Evolutionary conservation across 2,113 vertebrate genomes (phyloP).

Genomic region (Ptilonorhynchus violaceus): DNA sequence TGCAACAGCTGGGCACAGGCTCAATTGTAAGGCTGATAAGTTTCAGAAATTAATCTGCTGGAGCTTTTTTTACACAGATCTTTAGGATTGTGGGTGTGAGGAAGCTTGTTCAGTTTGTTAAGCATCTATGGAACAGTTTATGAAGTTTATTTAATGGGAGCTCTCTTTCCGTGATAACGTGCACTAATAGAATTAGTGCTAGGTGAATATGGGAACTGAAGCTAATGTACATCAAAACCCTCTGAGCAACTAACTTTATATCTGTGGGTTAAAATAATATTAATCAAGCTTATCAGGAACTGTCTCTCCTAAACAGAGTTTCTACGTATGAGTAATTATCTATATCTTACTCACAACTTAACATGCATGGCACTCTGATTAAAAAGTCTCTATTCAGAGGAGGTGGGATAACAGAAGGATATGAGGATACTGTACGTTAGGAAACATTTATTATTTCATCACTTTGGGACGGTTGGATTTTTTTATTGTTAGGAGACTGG

Average conservation of each 20-base stretch:
- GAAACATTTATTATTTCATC: background rate
- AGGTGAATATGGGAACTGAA: background rate
- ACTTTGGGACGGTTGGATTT: background rate
- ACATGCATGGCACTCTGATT: background rate
- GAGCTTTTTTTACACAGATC: background rate
- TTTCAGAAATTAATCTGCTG: background rate
- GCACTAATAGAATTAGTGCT: background rate
- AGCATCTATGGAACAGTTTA: background rate
- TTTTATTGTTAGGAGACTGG: background rate
- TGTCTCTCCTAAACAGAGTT: background rate
- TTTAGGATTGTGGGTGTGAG: background rate
- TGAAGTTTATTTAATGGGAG: background rate
- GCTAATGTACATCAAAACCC: background rate
- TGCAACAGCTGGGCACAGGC: background rate
- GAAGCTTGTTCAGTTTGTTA: background rate
- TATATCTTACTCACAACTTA: background rate
- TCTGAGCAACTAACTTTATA: background rate
- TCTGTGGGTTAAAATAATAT: background rate
- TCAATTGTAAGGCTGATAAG: background rate
- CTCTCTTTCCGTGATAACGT: background rate
- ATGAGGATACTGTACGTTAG: background rate
- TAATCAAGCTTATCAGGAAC: background rate
- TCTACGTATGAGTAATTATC: background rate
- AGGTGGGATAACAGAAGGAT: background rate
- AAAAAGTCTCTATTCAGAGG: background rate